These are phyloP conservation scores for Drosophila nikananu DNA, from an alignment of 1,140 invertebrate genomes.

Conservation along the genomic window DNA sequence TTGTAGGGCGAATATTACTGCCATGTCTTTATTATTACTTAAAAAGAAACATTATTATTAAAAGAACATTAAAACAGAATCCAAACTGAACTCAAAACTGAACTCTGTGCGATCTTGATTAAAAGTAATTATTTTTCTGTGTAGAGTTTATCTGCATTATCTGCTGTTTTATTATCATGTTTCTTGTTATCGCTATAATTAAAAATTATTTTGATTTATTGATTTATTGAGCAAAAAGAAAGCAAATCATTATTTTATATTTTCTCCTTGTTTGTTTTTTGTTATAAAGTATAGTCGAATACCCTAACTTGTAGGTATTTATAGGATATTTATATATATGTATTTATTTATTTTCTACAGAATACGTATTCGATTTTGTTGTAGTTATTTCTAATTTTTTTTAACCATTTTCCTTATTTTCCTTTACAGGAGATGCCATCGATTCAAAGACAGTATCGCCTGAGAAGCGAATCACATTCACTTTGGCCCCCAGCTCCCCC, in stretches of 20 bases:
- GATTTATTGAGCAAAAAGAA: neutral
- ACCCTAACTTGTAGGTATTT: neutral
- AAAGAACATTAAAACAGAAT: neutral
- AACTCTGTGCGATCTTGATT: neutral
- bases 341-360: neutral
- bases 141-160: conserved; percentile 6
- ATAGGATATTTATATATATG: too few species aligned
- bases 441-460: conserved; percentile 44
- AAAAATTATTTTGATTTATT: neutral
- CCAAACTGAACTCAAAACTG: too few species aligned
- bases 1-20: conserved; percentile 1
- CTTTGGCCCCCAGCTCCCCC: conserved; percentile 53
- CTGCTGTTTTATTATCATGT: neutral
- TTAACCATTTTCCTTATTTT: neutral
- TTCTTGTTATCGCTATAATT: neutral
- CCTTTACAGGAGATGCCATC: conserved; percentile 50
- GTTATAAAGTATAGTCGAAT: neutral
- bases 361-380: neutral
- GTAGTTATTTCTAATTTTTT: too few species aligned
- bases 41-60: neutral
- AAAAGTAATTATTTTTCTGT: neutral
- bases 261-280: neutral
- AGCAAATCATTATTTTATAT: neutral
- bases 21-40: neutral
- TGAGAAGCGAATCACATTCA: conserved; percentile 80